Evolutionary conservation across 2,888 invertebrate species (phyloP), one percentile per base, ranked within the genome.

Genomic region (Papilio protenor): DNA sequence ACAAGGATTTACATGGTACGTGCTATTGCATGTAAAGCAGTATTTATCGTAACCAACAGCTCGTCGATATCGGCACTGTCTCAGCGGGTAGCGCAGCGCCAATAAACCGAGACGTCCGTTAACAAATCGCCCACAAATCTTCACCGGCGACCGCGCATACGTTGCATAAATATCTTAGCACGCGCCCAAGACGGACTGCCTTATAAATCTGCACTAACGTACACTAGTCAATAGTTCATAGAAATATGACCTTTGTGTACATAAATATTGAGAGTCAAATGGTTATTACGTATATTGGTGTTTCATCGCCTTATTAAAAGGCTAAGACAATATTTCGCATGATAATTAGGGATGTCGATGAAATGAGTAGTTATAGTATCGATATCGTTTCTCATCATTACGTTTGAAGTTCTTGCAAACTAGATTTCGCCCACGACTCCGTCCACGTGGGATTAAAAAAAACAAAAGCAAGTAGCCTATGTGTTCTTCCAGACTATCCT

Each of bases 121-220:
- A 87, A 91, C 91, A 92, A 90, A 91, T 89, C 86, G 87, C 79
- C 85, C 84, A 88, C 88, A 88, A 89, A 88, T 84, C 82, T 81
- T 69, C 57, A 66, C 76, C 77, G 78, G 71, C 80, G 79, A 86
- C 82, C 85, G 82, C 79, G 84, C 84, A 85, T 85, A 85, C 85
- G 83, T 84, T 84, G 84, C 87, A 88, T 89, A 90, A 90, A 89
- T 87, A 88, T 87, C 88, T 89, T 88, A 87, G 84, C 86, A 84
- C 86, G 87, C 83, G 84, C 83, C 84, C 83, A 83, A 83, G 81
- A 79, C 83, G 77, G 80, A 78, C 83, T 78, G 83, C 79, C 85
- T 85, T 87, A 88, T 90, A 90, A 89, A 90, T 89, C 86, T 85
- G 81, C 80, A 80, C 83, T 73, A 83, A 85, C 82, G 82, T 81